Percentiles rank a stretch among this genome's conserved stretches.
phyloP scores from a whole-genome alignment of 2,797 vertebrate species.

The Catostomus latipinnis region DNA sequence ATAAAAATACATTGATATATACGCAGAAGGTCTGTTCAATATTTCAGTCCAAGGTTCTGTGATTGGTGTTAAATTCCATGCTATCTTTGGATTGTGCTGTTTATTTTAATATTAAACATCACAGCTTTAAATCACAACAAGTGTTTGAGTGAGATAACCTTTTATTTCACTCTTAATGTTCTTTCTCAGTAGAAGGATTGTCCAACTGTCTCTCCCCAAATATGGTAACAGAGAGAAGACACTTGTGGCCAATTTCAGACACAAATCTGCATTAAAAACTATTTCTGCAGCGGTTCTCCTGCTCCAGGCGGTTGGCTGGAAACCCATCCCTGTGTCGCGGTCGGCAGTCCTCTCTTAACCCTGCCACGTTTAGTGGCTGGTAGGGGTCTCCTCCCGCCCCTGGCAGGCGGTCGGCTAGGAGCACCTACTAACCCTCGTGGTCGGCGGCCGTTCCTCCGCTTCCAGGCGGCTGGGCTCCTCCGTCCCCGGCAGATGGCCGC shows the following conservation, averaged over 20 bases:
- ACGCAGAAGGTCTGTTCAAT: background rate
- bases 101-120: conserved; percentile 20
- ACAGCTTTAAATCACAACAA: conserved; percentile 26
- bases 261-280: conserved; percentile 33
- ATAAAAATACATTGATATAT: background rate
- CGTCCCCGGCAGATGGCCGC: too few relatives aligned
- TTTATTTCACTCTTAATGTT: conserved; percentile 48
- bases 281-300: background rate
- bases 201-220: conserved; percentile 16
- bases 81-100: background rate
- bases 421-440: too few relatives aligned
- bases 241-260: conserved; percentile 42
- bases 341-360: too few relatives aligned
- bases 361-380: too few relatives aligned
- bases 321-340: too few relatives aligned
- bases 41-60: background rate
- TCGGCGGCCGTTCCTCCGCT: too few relatives aligned
- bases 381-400: too few relatives aligned
- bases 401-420: too few relatives aligned
- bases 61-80: background rate
- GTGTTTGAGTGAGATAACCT: conserved; percentile 22
- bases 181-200: conserved; percentile 34
- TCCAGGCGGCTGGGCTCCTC: too few relatives aligned
- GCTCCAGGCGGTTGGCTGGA: too few relatives aligned
- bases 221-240: conserved; percentile 20